Base-by-base conservation (phyloP, 2,888 invertebrate genomes). In the Lissocephala sabroskyi region DNA sequence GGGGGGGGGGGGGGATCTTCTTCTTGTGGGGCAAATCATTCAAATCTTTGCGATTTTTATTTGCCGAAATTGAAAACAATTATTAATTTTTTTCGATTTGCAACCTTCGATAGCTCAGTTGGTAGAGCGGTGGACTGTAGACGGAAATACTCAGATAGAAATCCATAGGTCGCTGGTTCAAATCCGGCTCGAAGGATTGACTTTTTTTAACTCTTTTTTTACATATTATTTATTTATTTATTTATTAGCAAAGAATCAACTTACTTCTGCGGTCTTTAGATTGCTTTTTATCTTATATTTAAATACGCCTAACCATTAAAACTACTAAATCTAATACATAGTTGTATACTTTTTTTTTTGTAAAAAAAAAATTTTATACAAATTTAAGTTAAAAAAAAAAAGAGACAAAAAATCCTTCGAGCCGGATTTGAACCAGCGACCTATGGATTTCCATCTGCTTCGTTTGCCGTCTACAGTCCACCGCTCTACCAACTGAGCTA, bases 401-500 rank as follows among this genome's bases (percentile, higher is more conserved):
- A 1, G 6, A 42, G 43, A 42, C 26, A 29, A 7, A 6, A 0
- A 30, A 9, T 59, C 59, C 59, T 59, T 59, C 59, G 59, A 59
- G 56, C 59, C 59, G 59, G 59, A 59, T 59, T 59, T 59, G 59
- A 59, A 59, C 59, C 59, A 59, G 59, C 56, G 59, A 59, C 59
- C 59, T 59, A 59, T 59, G 59, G 59, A 59, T 59, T 46, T 59
- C 59, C 47, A 59, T 33, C 17, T 17, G 35, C 9, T 23, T 23
- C 7, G 10, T 17, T 17, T 16, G 17, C 35, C 35, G 16, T 36
- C 61, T 59, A 65, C 62, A 64, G 62, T 62, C 62, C 62, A 57
- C 62, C 61, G 65, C 52, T 58, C 56, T 62, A 66, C 61, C 64
- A 68, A 62, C 68, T 65, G 65, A 68, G 65, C 65, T 68, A 65